These are phyloP conservation scores for Drosophila aldrichi DNA, from an alignment of 2,888 invertebrate species.

Conservation along the genomic window DNA sequence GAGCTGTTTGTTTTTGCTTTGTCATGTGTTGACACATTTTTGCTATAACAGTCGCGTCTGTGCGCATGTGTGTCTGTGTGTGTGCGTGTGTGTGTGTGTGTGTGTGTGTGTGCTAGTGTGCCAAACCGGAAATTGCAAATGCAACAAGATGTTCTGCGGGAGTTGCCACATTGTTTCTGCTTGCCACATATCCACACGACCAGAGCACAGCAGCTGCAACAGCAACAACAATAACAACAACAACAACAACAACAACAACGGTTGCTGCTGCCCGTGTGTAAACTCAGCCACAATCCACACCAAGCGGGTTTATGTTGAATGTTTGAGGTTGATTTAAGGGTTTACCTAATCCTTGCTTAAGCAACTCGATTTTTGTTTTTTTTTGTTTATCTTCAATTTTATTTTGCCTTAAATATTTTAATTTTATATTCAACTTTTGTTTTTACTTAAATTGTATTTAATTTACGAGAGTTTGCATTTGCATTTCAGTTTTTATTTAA, in stretches of 20 bases:
- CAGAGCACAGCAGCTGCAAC: slow-evolving; percentile 29
- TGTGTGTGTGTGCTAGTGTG: slow-evolving; percentile 30
- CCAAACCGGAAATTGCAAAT: slow-evolving; percentile 77
- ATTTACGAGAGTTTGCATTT: neutral
- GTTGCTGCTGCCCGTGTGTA: slow-evolving; percentile 9
- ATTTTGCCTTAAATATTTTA: neutral
- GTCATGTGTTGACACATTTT: slow-evolving; percentile 78
- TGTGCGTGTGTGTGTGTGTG: slow-evolving; percentile 24
- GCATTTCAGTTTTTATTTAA: neutral
- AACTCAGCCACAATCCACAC: slow-evolving; percentile 9
- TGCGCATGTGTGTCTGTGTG: slow-evolving; percentile 14
- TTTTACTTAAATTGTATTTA: neutral
- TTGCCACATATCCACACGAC: slow-evolving; percentile 44
- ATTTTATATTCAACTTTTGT: neutral
- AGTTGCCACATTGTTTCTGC: slow-evolving; percentile 61
- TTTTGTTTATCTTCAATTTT: too few relatives aligned
- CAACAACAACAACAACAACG: slow-evolving; percentile 21
- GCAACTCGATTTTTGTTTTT: neutral
- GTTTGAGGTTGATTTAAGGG: slow-evolving; percentile 23
- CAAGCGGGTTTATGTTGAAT: slow-evolving; percentile 1
- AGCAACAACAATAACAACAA: slow-evolving; percentile 22
- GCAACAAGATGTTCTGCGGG: slow-evolving; percentile 78
- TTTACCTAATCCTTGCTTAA: slow-evolving; percentile 12
- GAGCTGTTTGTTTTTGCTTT: slow-evolving; percentile 79
- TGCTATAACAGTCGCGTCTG: slow-evolving; percentile 45